Base-by-base conservation (phyloP, 92 coral and sea anemone species). In the Siderastrea siderea region DNA sequence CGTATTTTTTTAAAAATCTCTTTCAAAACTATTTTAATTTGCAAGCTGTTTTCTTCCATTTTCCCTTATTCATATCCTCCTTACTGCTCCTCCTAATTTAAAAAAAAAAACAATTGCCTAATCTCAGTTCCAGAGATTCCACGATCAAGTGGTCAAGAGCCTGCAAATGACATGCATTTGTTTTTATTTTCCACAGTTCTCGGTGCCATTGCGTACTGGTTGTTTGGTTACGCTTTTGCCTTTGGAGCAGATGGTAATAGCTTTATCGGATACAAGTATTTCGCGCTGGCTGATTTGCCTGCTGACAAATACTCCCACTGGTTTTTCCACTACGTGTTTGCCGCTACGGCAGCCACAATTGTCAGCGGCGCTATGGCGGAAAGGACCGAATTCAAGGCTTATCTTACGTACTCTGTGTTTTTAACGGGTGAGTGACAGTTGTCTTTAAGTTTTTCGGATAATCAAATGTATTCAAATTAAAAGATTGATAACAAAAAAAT, bases 361-460 rank as follows among this genome's bases (percentile, higher is more conserved):
- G 99, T 96, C 88, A 96, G 99, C 85, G 99, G 99, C 74, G 98
- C 99, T 49, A 94, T 96, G 92, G 98, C 99, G n/a, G 99, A 96
- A 87, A 96, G 99, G 71, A 94, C 98, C 1, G 99, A 96, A 83
- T 96, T 96, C 91, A 84, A 85, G 45, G 95, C 98, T 14, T 96
- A 96, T 75, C 86, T 96, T 52, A 68, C 92, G 64, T 96, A 96
- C 81, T 94, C 99, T 9, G 78, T 89, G 54, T 82, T 93, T 46
- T 71, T 96, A 47, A 96, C 99, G 38, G 99, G 99, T 96, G 9
- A 60, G 85, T 62, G 43, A 3, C 0, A 1, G 9, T n/a, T 38
- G 9, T 26, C 38, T 26, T 26, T 26, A 26, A 26, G 38, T 26
- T 26, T 26, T 26, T 26, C 38, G 38, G 38, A 26, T 26, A 26